A percentile compares a stretch with the other conserved stretches of the same genome.
phyloP scores from a whole-genome alignment of 2,113 vertebrate genomes.

The Sus scrofa region DNA sequence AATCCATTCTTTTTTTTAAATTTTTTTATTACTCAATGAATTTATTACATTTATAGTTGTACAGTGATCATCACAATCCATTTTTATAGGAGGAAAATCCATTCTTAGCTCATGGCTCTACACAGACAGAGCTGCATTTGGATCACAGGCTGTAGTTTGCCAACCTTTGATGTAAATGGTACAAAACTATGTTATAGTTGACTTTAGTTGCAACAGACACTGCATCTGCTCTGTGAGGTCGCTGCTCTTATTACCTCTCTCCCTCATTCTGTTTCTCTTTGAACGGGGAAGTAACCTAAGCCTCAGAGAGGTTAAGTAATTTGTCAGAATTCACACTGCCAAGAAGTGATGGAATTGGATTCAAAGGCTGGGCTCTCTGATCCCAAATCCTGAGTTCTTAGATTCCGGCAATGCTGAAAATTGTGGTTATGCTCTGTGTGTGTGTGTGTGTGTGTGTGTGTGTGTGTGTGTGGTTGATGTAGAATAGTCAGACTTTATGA shows the following conservation, averaged over 20 bases:
- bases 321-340: background rate
- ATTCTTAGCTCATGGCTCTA: background rate
- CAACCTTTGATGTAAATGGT: background rate
- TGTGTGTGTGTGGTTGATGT: slow-evolving; percentile 64
- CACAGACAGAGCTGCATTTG: background rate
- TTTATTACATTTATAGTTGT: no score
- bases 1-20: slow-evolving; percentile 33
- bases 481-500: background rate
- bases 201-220: background rate
- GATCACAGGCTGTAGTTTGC: background rate
- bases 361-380: background rate
- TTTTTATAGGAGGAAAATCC: no score
- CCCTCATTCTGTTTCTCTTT: background rate
- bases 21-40: no score
- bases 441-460: no score
- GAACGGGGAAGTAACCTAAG: background rate
- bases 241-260: background rate
- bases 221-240: background rate
- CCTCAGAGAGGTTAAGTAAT: background rate
- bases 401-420: background rate
- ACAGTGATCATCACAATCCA: no score
- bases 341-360: background rate
- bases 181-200: background rate
- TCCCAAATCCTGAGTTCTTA: background rate
- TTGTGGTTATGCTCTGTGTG: background rate